Conservation (phyloP, 1,140 invertebrate genomes). For the Euura lappo region DNA sequence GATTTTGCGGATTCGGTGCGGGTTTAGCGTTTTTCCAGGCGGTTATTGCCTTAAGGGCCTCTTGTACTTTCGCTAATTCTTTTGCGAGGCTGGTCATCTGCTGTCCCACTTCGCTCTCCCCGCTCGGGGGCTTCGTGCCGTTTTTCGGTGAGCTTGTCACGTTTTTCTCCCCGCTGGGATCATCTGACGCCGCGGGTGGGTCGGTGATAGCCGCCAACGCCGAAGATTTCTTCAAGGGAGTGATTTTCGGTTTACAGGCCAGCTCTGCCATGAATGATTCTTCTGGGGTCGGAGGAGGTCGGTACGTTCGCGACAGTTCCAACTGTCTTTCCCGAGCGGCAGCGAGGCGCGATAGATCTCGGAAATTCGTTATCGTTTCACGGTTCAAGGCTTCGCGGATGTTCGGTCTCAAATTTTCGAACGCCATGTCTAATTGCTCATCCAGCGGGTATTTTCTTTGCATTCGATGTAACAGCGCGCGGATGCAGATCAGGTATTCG, state of each 20-base stretch:
- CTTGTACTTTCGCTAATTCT: not conserved
- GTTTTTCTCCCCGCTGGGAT: not conserved
- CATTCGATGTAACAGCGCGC: conserved; percentile 3
- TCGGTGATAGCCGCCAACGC: not conserved
- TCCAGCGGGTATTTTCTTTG: not conserved
- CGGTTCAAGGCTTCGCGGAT: not conserved
- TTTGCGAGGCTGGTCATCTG: not conserved
- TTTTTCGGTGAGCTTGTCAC: not conserved
- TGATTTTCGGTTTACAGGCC: conserved; percentile 3
- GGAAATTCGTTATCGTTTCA: not conserved
- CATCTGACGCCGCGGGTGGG: not conserved
- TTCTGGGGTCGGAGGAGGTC: not conserved
- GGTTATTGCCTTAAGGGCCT: not conserved
- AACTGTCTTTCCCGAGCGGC: not conserved
- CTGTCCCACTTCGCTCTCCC: not conserved
- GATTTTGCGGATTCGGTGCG: too few relatives aligned
- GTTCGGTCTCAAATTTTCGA: conserved; percentile 3
- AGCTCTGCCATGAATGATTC: not conserved
- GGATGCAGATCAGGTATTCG: conserved; percentile 12
- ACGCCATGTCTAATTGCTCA: not conserved
- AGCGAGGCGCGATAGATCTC: not conserved
- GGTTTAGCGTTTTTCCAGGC: not conserved
- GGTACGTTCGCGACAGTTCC: not conserved
- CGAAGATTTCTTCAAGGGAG: not conserved
- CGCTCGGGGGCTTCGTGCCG: not conserved